Base-by-base conservation (phyloP, 2,797 vertebrate species). In the Pseudochromis fuscus region DNA sequence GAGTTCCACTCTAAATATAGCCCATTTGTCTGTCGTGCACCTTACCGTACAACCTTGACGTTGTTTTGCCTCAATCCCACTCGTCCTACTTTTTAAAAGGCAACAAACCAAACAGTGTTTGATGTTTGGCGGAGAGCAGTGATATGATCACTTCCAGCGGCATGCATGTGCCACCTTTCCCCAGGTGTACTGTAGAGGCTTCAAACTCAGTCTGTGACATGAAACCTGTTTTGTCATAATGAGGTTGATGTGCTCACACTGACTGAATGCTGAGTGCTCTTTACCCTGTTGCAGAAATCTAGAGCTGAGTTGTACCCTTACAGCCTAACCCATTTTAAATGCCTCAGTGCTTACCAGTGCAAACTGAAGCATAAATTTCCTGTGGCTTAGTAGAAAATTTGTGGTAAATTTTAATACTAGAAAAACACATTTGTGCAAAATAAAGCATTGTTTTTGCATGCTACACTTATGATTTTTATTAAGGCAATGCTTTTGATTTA, bases 1-100 rank as follows among this genome's bases (percentile, higher is more conserved):
- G 83, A 90, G 84, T 91, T 87, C 77, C 87, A 88, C 77, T 86
- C 90, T 93, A 90, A 85, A 90, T 88, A 91, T 93, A 93, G 81
- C 63, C n/a, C n/a, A 35, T 30, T 48, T 67, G 72, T 55, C 31
- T 74, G 58, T 69, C 27, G 72, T 56, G 55, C 4, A 4, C 45
- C 59, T 67, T 63, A 57, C 64, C 25, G 1, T 71, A 38, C 44
- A 80, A 68, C 57, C 75, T 83, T 72, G 63, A 63, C 66, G 67
- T 70, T 69, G 59, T 67, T 67, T 77, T 77, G 46, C 69, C 64
- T 74, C 77, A 49, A 37, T 75, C 57, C 42, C 0, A 49, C 74
- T 83, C 28, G 89, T 83, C 86, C 90, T 91, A 93, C 81, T 91
- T 93, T 87, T 81, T 15, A 67, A 89, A 81, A 89, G 61, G 72